A percentile compares a stretch with the other conserved stretches of the same genome.
Evolutionary conservation across 2,113 vertebrate species (phyloP).

Genomic region (Ailuropoda melanoleuca): DNA sequence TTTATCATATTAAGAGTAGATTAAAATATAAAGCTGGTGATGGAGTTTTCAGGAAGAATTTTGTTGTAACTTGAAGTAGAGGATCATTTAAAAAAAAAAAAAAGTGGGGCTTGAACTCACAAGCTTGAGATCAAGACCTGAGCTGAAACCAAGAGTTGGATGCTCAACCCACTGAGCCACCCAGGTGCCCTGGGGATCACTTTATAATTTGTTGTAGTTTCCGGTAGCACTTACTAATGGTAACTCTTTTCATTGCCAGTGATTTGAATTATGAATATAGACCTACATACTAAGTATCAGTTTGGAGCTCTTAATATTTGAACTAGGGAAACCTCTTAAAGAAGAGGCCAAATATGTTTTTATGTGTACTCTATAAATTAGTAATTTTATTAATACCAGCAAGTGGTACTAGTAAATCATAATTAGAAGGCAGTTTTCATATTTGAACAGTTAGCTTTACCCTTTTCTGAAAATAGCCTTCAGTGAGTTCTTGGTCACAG

Average conservation of each 20-base stretch:
- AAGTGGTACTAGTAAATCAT: not conserved
- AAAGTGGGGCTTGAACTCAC: not conserved
- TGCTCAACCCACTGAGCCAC: not conserved
- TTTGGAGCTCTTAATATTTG: not conserved
- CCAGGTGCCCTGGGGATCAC: not conserved
- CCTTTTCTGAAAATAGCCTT: not conserved
- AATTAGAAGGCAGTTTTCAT: not conserved
- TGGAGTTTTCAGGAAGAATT: conserved; percentile 7
- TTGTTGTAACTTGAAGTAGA: not conserved
- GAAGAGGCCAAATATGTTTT: not conserved
- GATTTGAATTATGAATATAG: not conserved
- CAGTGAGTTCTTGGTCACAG: not conserved
- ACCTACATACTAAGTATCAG: not conserved
- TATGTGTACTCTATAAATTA: not conserved
- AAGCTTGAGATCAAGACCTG: not conserved
- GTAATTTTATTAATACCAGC: not conserved
- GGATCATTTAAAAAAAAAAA: not conserved
- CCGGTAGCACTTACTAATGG: not conserved
- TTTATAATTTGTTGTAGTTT: not conserved
- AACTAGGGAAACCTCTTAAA: not conserved
- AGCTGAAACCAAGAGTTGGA: not conserved
- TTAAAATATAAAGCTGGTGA: not conserved
- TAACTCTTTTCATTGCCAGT: not conserved
- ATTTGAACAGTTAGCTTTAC: not conserved
- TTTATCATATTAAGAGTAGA: not conserved